phyloP scores from a whole-genome alignment of 1,140 invertebrate genomes.

The Parasteatoda tepidariorum region DNA sequence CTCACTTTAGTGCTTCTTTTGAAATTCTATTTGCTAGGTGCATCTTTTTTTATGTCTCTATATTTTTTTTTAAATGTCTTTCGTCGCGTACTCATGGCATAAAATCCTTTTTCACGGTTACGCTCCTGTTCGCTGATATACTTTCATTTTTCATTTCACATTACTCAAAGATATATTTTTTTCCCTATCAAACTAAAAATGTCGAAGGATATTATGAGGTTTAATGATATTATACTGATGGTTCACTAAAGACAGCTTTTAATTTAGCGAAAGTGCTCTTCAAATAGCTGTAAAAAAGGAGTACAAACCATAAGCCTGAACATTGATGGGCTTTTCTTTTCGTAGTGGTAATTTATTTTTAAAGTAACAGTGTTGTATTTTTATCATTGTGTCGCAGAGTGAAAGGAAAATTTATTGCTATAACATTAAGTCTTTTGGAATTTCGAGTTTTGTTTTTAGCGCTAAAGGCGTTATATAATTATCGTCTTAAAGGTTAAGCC shows the following conservation, averaged over 20 bases:
- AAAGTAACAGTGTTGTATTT: background rate
- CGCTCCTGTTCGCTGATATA: no score
- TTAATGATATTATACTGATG: background rate
- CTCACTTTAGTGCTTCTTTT: no score
- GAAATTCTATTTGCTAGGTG: no score
- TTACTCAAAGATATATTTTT: background rate
- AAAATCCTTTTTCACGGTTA: no score
- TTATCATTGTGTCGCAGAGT: background rate
- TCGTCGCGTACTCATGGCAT: no score
- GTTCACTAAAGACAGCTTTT: background rate
- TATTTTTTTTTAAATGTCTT: no score
- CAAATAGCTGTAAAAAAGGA: conserved; percentile 13
- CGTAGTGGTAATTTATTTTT: conserved; percentile 9
- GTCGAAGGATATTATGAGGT: background rate
- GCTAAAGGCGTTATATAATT: no score
- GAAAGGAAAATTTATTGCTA: background rate
- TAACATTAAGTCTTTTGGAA: no score
- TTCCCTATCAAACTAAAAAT: background rate
- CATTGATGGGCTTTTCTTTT: background rate
- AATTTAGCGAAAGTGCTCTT: conserved; percentile 6
- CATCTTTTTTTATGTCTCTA: no score
- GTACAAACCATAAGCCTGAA: background rate
- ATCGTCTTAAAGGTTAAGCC: no score
- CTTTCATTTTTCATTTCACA: no score
- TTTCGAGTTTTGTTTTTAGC: no score